Conservation (phyloP, 1,140 invertebrate genomes). For the Hesperophylax magnus region DNA sequence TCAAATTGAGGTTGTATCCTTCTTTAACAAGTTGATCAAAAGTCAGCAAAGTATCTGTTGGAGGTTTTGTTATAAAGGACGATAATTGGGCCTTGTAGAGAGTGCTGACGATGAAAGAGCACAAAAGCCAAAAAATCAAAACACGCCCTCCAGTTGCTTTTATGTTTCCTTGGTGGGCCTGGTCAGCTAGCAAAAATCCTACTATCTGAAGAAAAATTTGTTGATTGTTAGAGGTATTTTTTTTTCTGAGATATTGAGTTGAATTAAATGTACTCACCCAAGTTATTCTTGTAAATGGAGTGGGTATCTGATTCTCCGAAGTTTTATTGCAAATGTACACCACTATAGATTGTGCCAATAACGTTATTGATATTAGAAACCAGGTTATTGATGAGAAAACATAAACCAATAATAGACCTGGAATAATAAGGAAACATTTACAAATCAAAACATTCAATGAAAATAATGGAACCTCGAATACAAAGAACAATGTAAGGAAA, state of each 20-base stretch:
- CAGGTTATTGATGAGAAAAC: conserved; percentile 7
- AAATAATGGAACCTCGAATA: too few relatives aligned
- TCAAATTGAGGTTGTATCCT: conserved; percentile 3
- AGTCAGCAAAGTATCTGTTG: background rate
- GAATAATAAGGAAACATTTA: background rate
- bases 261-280: background rate
- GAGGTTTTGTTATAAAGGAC: conserved; percentile 12
- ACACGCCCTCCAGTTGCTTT: background rate
- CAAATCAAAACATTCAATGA: too few relatives aligned
- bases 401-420: background rate
- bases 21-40: conserved; percentile 1
- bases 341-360: background rate
- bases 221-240: too few relatives aligned
- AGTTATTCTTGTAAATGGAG: background rate
- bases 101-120: conserved; percentile 1
- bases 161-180: background rate
- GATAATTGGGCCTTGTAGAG: background rate
- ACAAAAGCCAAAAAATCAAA: conserved; percentile 25
- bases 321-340: background rate
- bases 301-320: background rate
- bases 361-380: background rate
- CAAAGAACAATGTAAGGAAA: too few relatives aligned
- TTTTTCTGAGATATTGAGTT: background rate
- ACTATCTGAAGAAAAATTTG: too few relatives aligned
- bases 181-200: background rate